Evolutionary conservation across 2,888 invertebrate genomes (phyloP).

Genomic region (Eupeodes latifasciatus): DNA sequence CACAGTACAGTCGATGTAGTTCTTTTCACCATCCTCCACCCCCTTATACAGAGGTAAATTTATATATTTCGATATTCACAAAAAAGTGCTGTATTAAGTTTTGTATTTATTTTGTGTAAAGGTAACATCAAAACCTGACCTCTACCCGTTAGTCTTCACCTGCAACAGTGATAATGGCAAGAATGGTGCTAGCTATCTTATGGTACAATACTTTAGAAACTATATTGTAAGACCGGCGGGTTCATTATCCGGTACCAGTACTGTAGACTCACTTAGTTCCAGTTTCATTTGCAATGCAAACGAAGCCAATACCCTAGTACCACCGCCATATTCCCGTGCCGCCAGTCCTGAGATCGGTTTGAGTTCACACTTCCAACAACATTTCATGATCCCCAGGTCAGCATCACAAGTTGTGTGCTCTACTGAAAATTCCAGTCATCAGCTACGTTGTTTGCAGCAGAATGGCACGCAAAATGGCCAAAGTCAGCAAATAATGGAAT

Average conservation of each 20-base stretch:
- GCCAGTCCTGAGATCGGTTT: conserved; percentile 89
- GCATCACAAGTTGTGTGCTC: conserved; percentile 86
- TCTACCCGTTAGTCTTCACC: conserved; percentile 93
- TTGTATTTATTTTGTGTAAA: conserved; percentile 79
- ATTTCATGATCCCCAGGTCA: conserved; percentile 85
- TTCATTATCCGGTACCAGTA: conserved; percentile 93
- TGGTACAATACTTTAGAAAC: conserved; percentile 93
- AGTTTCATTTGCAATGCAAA: conserved; percentile 94
- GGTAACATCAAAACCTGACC: conserved; percentile 94
- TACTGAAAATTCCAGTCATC: conserved; percentile 77
- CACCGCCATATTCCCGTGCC: conserved; percentile 93
- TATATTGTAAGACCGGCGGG: conserved; percentile 91
- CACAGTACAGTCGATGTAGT: conserved; percentile 92
- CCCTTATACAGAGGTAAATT: conserved; percentile 91
- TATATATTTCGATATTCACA: background rate
- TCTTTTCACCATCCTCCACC: conserved; percentile 93
- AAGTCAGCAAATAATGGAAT: conserved; percentile 77
- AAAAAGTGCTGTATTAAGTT: too few species aligned
- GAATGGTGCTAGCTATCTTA: conserved; percentile 90
- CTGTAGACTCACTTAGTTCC: conserved; percentile 93
- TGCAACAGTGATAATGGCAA: conserved; percentile 90
- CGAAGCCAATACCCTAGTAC: conserved; percentile 93
- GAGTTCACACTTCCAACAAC: conserved; percentile 82
- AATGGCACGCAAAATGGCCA: conserved; percentile 57
- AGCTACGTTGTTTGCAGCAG: conserved; percentile 68